A percentile compares a stretch with the other conserved stretches of the same genome.
Evolutionary conservation across 2,113 vertebrate genomes (phyloP).

Genomic region (Mobula birostris): DNA sequence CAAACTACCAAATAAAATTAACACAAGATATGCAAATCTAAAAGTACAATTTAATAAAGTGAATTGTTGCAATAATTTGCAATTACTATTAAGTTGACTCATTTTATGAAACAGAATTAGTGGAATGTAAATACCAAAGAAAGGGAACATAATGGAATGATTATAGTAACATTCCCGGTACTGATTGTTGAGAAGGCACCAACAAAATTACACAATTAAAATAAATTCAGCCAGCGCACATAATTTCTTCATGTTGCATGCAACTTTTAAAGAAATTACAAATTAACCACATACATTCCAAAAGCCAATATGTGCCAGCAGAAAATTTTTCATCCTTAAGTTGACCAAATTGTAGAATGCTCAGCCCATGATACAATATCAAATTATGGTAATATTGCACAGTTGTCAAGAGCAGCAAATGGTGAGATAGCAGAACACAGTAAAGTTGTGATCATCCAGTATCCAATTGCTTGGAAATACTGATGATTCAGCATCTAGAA

Average conservation of each 20-base stretch:
- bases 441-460: too few relatives aligned
- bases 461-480: too few relatives aligned
- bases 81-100: not conserved
- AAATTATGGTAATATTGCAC: not conserved
- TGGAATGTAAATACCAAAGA: slow-evolving; percentile 8
- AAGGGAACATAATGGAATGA: not conserved
- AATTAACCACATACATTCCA: not conserved
- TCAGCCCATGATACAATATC: not conserved
- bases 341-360: not conserved
- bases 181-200: not conserved
- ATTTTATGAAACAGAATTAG: not conserved
- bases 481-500: too few relatives aligned
- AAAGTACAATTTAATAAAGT: not conserved
- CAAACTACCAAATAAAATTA: slow-evolving; percentile 13
- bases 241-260: not conserved
- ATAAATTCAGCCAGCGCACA: not conserved
- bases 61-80: not conserved
- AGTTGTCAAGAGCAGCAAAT: not conserved
- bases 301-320: not conserved
- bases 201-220: not conserved
- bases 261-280: not conserved
- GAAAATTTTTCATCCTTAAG: not conserved
- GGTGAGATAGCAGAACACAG: not conserved
- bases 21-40: not conserved
- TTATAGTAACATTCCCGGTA: not conserved